These are phyloP conservation scores for pig (Sus scrofa) DNA, from an alignment of 2,113 vertebrate genomes.

Conservation along the genomic window T2T-Sscrofa CM000825.6:40371001-40371500, in stretches of 20 bases:
- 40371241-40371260: neutral
- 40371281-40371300: neutral
- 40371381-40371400: conserved; percentile 56
- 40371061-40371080: conserved; percentile 23
- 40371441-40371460: conserved; percentile 3
- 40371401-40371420: conserved; percentile 19
- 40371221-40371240: neutral
- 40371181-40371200: neutral
- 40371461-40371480: neutral
- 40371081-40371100: conserved; percentile 48
- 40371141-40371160: neutral
- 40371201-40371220: neutral
- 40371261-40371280: neutral
- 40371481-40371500: neutral
- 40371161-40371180: neutral
- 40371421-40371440: neutral
- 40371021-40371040: conserved; percentile 39
- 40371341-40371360: conserved; percentile 54
- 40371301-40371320: conserved; percentile 36
- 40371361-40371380: conserved; percentile 44
- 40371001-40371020: neutral
- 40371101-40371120: neutral
- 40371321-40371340: neutral
- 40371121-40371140: conserved; percentile 25
- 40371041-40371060: conserved; percentile 33